phyloP scores from a whole-genome alignment of 2,113 vertebrate species.

The Gavialis gangeticus region DNA sequence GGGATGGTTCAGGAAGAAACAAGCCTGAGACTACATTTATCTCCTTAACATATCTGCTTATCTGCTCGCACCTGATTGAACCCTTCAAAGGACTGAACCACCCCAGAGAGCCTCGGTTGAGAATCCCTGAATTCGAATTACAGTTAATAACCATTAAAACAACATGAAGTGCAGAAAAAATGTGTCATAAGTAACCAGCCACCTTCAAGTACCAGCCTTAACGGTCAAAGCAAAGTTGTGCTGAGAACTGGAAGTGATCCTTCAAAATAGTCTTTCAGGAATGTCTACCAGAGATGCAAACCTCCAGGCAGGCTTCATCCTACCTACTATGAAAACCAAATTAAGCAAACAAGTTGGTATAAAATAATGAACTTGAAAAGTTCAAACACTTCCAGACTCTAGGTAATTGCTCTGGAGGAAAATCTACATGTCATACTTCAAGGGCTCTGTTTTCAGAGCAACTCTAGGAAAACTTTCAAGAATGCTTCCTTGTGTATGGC shows the following conservation, averaged over 20 bases:
- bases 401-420: rapidly evolving
- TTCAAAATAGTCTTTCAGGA: background rate
- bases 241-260: background rate
- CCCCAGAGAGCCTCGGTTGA: too few species aligned
- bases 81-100: too few species aligned
- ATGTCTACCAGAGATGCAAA: background rate
- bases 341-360: background rate
- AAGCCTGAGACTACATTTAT: too few species aligned
- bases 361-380: background rate
- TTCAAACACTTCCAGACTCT: background rate
- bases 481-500: background rate
- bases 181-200: background rate
- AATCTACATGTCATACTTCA: rapidly evolving
- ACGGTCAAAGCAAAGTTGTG: background rate
- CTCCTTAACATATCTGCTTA: too few species aligned
- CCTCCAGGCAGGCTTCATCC: background rate
- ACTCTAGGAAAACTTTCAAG: background rate
- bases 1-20: too few species aligned
- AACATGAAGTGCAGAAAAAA: background rate
- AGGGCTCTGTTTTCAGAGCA: background rate
- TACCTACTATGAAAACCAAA: rapidly evolving
- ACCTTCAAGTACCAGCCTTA: background rate
- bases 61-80: too few species aligned
- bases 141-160: background rate
- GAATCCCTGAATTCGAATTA: too few species aligned